Evolutionary conservation across 2,888 invertebrate species (phyloP), one percentile per base, ranked within the genome.

Genomic region (Acrobasis suavella): DNA sequence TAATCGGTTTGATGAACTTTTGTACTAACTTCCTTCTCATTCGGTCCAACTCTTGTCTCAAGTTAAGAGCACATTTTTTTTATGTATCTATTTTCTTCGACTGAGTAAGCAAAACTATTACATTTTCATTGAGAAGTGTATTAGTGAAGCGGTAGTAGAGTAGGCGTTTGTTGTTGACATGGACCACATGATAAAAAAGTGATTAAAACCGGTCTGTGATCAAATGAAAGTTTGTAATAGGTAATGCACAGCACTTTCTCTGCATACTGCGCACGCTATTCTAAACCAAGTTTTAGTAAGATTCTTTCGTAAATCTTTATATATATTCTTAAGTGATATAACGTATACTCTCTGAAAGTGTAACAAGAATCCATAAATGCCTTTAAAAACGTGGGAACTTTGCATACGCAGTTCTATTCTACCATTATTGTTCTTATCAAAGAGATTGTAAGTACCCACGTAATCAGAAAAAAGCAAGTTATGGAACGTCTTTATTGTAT

Each of bases 191-290:
- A 71, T 55, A 78, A 80, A 82, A 80, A 84, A 78, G 72, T 71
- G 65, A 77, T 77, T 72, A 72, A 69, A 84, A 86, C 86, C 85
- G 80, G 86, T 85, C 78, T 72, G 71, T 72, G 74, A 78, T 82
- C 75, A 81, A 85, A 89, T 74, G 87, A 87, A 88, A 88, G 88
- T 85, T 81, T 76, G 75, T 73, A 79, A 78, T 82, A 78, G 75
- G 77, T 76, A 83, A 77, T 77, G 78, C 78, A 73, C 73, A 74
- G 74, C 81, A 90, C 89, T 89, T 90, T 90, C 89, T 85, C 89
- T 76, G 72, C 74, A 69, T 74, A 74, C 69, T 77, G 69, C 67
- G 67, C 66, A 72, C 65, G 66, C 72, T 70, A 64, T 71, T 69
- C 67, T 42, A 46, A 14, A n/a, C 51, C 37, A 56, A 49, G 37